Conservation (phyloP, 2,113 vertebrate species). For the Hippocampus barbouri region DNA sequence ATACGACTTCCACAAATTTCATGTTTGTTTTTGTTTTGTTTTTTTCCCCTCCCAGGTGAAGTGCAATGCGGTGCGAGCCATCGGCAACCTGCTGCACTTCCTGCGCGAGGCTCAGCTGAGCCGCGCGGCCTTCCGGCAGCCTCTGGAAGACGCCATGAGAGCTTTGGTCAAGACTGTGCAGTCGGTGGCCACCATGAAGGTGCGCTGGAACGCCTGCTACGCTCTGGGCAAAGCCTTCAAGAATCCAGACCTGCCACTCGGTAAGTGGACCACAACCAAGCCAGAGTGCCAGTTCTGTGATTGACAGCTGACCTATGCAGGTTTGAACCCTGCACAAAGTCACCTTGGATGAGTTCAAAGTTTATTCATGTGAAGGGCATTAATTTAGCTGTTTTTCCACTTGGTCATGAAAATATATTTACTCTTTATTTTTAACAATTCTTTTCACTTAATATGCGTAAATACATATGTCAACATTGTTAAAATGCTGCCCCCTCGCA, state of each 20-base stretch:
- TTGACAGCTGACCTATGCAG: neutral
- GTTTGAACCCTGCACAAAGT: too few species aligned
- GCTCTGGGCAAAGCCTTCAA: conserved; percentile 92
- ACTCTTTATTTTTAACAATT: too few species aligned
- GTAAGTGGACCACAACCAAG: conserved; percentile 59
- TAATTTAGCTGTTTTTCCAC: too few species aligned
- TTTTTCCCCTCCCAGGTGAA: conserved; percentile 82
- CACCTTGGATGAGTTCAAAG: too few species aligned
- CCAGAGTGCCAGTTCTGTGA: neutral
- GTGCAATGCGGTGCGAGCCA: conserved; percentile 87
- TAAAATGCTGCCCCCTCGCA: neutral
- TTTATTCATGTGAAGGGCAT: too few species aligned
- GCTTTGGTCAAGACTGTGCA: conserved; percentile 83
- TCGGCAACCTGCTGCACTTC: conserved; percentile 94
- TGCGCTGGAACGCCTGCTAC: conserved; percentile 96
- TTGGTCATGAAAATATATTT: too few species aligned
- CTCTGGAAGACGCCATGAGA: conserved; percentile 81
- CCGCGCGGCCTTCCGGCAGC: conserved; percentile 79
- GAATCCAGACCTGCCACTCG: conserved; percentile 84
- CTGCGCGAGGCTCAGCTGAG: conserved; percentile 80
- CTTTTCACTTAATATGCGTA: too few species aligned
- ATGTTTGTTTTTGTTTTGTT: neutral
- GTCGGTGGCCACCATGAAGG: conserved; percentile 92
- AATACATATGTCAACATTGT: too few species aligned
- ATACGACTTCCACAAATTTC: neutral